A percentile compares a stretch with the other conserved stretches of the same genome.
These are phyloP conservation scores for Leucoma salicis DNA, from an alignment of 2,888 invertebrate species.

Conservation along the genomic window DNA sequence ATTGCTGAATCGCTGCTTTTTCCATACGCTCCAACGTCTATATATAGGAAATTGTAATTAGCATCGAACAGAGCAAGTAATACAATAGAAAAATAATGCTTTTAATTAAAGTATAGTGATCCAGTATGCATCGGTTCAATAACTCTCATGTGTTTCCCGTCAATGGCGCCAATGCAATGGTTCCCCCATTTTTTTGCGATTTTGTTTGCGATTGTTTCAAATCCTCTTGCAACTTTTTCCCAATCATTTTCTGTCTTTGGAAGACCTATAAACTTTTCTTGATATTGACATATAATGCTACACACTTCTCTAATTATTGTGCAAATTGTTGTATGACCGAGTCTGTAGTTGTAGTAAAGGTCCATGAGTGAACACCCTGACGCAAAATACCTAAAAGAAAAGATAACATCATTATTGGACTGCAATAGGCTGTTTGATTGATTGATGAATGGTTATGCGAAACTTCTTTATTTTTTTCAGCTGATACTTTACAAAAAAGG, in stretches of 20 bases:
- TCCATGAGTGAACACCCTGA: slow-evolving; percentile 16
- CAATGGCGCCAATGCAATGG: slow-evolving; percentile 17
- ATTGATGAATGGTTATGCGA: too few species aligned
- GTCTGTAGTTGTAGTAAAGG: slow-evolving; percentile 15
- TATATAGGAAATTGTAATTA: slow-evolving; percentile 14
- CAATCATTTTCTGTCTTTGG: slow-evolving; percentile 13
- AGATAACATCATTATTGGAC: neutral
- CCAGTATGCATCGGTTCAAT: slow-evolving; percentile 10
- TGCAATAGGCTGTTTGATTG: too few species aligned
- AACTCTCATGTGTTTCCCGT: too few species aligned
- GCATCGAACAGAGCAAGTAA: slow-evolving; percentile 10
- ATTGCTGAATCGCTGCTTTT: slow-evolving; percentile 15
- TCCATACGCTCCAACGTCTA: slow-evolving; percentile 11
- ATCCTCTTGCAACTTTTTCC: slow-evolving; percentile 13
- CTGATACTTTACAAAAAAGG: slow-evolving; percentile 15
- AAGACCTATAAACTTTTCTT: slow-evolving; percentile 6
- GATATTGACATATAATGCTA: slow-evolving; percentile 13
- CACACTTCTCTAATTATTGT: slow-evolving; percentile 18
- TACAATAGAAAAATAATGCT: slow-evolving; percentile 9
- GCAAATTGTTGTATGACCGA: slow-evolving; percentile 16
- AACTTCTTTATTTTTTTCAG: slow-evolving; percentile 13
- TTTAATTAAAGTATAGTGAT: slow-evolving; percentile 13
- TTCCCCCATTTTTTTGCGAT: too few species aligned
- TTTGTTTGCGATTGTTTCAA: slow-evolving; percentile 7
- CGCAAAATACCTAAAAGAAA: slow-evolving; percentile 19